A percentile compares a stretch with the other conserved stretches of the same genome.
Conservation (phyloP, 2,797 vertebrate species). For the Syndactyla subalaris region DNA sequence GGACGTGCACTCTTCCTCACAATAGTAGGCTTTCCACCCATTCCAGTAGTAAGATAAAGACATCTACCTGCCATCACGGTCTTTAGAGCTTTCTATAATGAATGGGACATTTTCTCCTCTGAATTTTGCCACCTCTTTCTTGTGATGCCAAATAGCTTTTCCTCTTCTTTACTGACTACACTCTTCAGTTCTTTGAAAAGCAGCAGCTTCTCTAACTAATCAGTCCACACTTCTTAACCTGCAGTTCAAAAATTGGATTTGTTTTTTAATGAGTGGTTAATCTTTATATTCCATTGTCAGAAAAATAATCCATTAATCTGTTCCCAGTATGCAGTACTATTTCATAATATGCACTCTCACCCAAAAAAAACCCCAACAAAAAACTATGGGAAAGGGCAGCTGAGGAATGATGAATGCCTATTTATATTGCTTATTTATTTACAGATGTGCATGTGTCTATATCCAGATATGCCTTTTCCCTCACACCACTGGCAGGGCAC, state of each 20-base stretch:
- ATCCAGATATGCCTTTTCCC: not conserved
- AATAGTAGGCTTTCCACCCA: not conserved
- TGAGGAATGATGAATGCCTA: not conserved
- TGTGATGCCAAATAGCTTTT: not conserved
- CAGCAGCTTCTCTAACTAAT: not conserved
- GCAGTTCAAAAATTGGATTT: not conserved
- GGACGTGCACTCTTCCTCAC: not conserved
- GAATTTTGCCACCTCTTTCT: not conserved
- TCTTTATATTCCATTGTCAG: not conserved
- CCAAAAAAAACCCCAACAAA: not conserved
- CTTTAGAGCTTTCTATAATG: not conserved
- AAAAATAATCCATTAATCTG: conserved; percentile 3
- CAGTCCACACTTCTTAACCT: not conserved
- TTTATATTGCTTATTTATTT: not conserved
- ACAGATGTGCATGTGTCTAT: not conserved
- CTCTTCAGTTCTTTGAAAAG: not conserved
- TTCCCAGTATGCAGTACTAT: not conserved
- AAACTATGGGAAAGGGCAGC: not conserved
- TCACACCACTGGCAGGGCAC: not conserved
- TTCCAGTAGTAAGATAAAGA: not conserved
- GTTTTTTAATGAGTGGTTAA: not conserved
- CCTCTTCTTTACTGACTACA: not conserved
- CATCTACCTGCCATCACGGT: not conserved
- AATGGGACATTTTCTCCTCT: not conserved
- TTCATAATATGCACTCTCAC: not conserved